Base-by-base conservation (phyloP, 1,140 invertebrate genomes). In the Maniola jurtina region DNA sequence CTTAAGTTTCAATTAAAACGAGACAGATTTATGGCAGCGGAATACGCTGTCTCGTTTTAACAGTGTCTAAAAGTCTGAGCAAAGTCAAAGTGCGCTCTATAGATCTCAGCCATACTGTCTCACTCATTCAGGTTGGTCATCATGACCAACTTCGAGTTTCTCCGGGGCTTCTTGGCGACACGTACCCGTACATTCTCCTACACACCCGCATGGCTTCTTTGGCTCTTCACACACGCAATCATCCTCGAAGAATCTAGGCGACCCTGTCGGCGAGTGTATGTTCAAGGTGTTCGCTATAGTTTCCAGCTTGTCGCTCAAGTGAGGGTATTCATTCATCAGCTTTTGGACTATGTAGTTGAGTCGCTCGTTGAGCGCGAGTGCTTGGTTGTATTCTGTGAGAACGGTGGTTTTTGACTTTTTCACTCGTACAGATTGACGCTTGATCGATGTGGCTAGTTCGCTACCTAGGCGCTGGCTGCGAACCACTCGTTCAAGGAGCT, bases 401-500 rank as follows among this genome's bases (percentile, higher is more conserved):
- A 87, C 75, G 11, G 61, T 40, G 1, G 78, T 38, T 45, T 82
- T 86, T 0, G 84, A 77, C 38, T 83, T 87, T 45, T 68, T 77
- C 1, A 83, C 74, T 7, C 70, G 72, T 3, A 88, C 42, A 0
- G 81, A 80, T 45, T 83, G 84, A 1, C 86, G 75, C 60, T 84
- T 88, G 13, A 88, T 75, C 0, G 80, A 86, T 0, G 76, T 82
- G 0, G 72, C 69, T 9, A 90, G 68, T 52, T 88, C 88, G 34
- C 47, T 75, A 47, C 86, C 86, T 0, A 88, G 72, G 0, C 88
- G 79, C 60, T 90, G 88, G 57, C 75, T 82, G 13, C 88, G 79
- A 0, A 90, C 80, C 15, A 90, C 84, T 8, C 86, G 82, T 66
- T 90, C 88, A n/a, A 90, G 63, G 2, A 90, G 68, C 87, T 89